phyloP scores from a whole-genome alignment of 2,113 vertebrate genomes.

The Struthio camelus region DNA sequence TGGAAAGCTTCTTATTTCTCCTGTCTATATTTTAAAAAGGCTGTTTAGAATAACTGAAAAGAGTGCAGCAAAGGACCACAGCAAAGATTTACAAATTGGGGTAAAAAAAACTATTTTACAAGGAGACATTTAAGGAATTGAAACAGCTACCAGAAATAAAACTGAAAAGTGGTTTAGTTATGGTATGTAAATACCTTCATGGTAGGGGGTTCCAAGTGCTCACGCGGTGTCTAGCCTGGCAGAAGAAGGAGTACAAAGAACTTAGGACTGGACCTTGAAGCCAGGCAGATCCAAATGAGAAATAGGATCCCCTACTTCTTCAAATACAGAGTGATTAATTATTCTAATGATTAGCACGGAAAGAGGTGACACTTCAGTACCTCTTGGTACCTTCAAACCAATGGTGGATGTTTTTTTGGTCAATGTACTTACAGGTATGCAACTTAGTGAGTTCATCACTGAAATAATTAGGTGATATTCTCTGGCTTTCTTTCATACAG shows the following conservation, averaged over 20 bases:
- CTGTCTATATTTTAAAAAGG: not conserved
- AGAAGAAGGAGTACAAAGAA: not conserved
- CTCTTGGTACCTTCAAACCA: not conserved
- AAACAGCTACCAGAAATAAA: not conserved
- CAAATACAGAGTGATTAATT: not conserved
- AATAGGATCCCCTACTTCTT: not conserved
- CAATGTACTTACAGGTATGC: not conserved
- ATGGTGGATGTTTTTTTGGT: not conserved
- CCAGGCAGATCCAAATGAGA: not conserved
- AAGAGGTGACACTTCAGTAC: not conserved
- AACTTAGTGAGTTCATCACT: not conserved
- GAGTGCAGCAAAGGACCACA: not conserved
- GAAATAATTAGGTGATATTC: not conserved
- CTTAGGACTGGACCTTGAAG: not conserved
- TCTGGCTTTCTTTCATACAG: not conserved
- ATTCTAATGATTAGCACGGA: not conserved
- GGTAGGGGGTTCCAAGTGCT: not conserved
- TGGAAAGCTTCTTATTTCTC: not conserved
- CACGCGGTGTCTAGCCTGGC: not conserved
- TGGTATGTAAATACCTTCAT: not conserved
- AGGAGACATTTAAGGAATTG: not conserved
- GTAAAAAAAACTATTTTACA: not conserved
- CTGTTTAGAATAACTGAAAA: conserved; percentile 15
- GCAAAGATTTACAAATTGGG: not conserved
- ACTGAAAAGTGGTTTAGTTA: not conserved